Base-by-base conservation (phyloP, 2,113 vertebrate species). In the Myodes glareolus region DNA sequence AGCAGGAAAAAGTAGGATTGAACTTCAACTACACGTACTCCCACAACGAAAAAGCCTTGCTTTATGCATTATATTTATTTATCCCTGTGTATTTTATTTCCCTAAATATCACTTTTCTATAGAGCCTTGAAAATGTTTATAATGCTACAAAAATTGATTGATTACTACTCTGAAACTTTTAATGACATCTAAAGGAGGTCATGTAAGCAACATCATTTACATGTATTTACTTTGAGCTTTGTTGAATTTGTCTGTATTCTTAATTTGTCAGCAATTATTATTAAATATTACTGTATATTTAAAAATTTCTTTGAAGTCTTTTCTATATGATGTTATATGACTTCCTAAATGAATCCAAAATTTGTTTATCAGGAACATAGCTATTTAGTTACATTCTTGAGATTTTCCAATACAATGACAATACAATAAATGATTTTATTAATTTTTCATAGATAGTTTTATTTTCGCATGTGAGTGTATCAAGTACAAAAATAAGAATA, bases 291-390 rank as follows among this genome's bases (percentile, higher is more conserved):
- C 55, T 90, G 47, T 65, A 33, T 42, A 52, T 5, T 4, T 52
- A 73, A 25, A 91, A 29, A 39, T 45, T 88, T 94, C 55, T 75
- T 96, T 77, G 31, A 96, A 70, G 25, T n/a, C 47, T 88, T 90
- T 72, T 75, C 4, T 78, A 92, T 87, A 33, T 65, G 10, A 94
- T 80, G 42, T 29, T 5, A 29, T 45, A 58, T 75, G 94, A 16
- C n/a, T 95, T 93, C 39, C 42, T 85, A 76, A 91, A 93, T 89
- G n/a, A 95, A 91, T 89, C 33, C 75, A n/a, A 42, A 52, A 29
- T 94, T 80, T 8, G 11, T 45, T 92, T 92, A 77, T 23, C 17
- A 92, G 31, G 11, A 88, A 78, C 1, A 80, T 58, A 85, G 47
- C 78, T 68, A 90, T 87, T 90, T 14, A 92, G 52, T 58, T 80